A percentile compares a stretch with the other conserved stretches of the same genome.
Evolutionary conservation across 1,140 invertebrate genomes (phyloP).

Genomic region (Sinella curviseta): DNA sequence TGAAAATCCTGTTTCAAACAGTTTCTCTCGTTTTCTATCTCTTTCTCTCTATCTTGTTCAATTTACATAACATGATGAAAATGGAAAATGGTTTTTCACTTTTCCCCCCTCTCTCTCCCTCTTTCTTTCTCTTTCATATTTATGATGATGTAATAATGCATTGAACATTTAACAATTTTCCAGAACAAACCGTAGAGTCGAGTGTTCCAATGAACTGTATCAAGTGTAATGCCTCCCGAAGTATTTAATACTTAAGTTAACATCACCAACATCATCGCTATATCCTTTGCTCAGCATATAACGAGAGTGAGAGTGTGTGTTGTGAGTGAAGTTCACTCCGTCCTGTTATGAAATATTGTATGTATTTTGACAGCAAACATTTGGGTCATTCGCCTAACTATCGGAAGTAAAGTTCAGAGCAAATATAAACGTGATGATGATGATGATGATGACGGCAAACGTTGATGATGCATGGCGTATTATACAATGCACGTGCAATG

Average conservation of each 20-base stretch:
- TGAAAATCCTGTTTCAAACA: no score
- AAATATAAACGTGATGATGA: neutral
- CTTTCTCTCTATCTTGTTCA: neutral
- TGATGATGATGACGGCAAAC: neutral
- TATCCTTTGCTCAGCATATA: no score
- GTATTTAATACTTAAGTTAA: no score
- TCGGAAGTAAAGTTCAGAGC: neutral
- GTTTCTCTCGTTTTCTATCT: neutral
- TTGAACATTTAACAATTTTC: neutral
- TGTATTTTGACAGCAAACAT: conserved; percentile 8
- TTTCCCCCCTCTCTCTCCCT: no score
- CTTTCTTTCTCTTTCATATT: neutral
- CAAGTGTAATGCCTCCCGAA: neutral
- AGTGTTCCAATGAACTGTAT: neutral
- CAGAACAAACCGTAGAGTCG: no score
- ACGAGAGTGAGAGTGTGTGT: no score
- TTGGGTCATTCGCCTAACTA: neutral
- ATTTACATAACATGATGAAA: neutral
- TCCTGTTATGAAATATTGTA: neutral
- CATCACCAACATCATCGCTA: no score
- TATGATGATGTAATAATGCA: neutral
- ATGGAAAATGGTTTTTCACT: no score
- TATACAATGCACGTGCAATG: neutral
- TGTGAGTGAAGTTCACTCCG: no score
- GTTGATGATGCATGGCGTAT: neutral